phyloP scores from a whole-genome alignment of 1,140 invertebrate species.

The Drosophila trapezifrons region DNA sequence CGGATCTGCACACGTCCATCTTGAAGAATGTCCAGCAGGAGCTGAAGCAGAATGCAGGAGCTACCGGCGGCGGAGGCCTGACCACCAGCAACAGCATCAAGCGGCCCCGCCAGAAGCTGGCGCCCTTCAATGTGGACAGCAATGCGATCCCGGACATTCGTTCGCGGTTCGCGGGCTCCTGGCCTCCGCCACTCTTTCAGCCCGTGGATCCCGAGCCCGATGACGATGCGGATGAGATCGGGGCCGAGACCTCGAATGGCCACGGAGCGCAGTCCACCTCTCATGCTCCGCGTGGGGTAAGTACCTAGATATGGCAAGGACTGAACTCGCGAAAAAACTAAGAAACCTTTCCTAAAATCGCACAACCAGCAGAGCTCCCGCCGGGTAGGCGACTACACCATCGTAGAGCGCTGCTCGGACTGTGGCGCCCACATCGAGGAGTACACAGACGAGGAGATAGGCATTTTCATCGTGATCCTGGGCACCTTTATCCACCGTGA shows the following conservation, averaged over 20 bases:
- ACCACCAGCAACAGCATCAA: slow-evolving; percentile 59
- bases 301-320: not conserved
- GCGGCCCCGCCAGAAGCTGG: slow-evolving; percentile 84
- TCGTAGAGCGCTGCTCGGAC: slow-evolving; percentile 89
- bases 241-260: slow-evolving; percentile 58
- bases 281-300: slow-evolving; percentile 63
- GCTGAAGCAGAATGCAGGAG: slow-evolving; percentile 26
- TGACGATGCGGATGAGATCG: slow-evolving; percentile 67
- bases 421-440: slow-evolving; percentile 94
- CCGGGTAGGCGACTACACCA: slow-evolving; percentile 89
- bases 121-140: slow-evolving; percentile 84
- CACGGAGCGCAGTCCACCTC: slow-evolving; percentile 38
- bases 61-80: slow-evolving; percentile 13
- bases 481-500: slow-evolving; percentile 98
- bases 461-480: slow-evolving; percentile 95
- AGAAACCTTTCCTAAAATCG: not conserved
- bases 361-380: slow-evolving; percentile 85
- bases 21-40: slow-evolving; percentile 76
- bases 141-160: slow-evolving; percentile 84
- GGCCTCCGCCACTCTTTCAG: slow-evolving; percentile 77
- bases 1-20: slow-evolving; percentile 80
- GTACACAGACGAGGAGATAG: slow-evolving; percentile 98
- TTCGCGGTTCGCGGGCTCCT: slow-evolving; percentile 81
- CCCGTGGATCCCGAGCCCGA: slow-evolving; percentile 65
- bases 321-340: no score